Conservation (phyloP, 2,113 vertebrate species). For the Boleophthalmus pectinirostris region DNA sequence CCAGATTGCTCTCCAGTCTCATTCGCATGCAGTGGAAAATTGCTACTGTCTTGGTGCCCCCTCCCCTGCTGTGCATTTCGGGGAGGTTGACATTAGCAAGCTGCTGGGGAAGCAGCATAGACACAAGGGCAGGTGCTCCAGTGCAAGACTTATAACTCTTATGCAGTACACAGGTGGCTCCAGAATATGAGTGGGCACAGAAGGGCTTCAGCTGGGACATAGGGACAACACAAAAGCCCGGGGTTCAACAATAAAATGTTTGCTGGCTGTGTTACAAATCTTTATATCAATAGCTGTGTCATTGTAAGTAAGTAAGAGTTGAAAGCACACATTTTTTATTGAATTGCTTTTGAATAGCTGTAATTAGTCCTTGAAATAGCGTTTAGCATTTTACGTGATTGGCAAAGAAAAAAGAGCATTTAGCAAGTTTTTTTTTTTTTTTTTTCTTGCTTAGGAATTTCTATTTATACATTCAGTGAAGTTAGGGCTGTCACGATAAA, state of each 20-base stretch:
- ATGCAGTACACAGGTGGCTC: constrained; percentile 49
- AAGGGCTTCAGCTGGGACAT: constrained; percentile 12
- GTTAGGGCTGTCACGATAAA: no score
- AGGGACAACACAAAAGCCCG: constrained; percentile 23
- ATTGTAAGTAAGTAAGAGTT: neutral
- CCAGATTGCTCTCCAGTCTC: constrained; percentile 73
- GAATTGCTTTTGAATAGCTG: neutral
- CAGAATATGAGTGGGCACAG: constrained; percentile 44
- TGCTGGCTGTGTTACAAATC: constrained; percentile 49
- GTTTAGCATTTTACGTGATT: neutral
- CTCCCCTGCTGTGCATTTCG: constrained; percentile 58
- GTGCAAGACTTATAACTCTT: constrained; percentile 53
- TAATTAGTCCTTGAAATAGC: neutral
- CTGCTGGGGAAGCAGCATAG: constrained; percentile 61
- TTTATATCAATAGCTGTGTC: constrained; percentile 21
- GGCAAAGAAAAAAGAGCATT: neutral
- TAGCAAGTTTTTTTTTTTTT: neutral
- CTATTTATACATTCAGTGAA: neutral
- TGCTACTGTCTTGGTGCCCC: constrained; percentile 64
- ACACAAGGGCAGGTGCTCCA: constrained; percentile 64
- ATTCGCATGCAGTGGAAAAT: constrained; percentile 76
- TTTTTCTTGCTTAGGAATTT: neutral
- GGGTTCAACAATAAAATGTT: constrained; percentile 45
- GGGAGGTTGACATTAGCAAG: constrained; percentile 77
- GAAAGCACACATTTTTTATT: neutral